Evolutionary conservation across 2,797 vertebrate genomes (phyloP).

Genomic region (Champsocephalus esox): DNA sequence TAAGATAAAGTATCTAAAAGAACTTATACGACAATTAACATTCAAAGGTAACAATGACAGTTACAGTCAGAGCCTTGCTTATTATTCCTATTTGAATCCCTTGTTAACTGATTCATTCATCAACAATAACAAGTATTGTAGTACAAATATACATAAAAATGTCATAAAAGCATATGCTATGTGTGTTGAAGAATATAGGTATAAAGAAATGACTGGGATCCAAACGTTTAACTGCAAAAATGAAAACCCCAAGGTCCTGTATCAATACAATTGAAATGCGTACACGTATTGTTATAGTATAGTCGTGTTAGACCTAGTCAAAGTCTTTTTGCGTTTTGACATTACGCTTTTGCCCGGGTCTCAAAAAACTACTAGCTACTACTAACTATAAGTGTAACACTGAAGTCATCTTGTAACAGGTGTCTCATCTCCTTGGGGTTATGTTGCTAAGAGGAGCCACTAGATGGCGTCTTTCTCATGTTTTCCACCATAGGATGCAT

Average conservation of each 20-base stretch:
- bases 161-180: neutral
- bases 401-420: neutral
- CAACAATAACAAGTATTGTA: neutral
- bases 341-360: too few species aligned
- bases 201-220: neutral
- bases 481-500: neutral
- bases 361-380: too few species aligned
- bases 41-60: neutral
- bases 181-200: neutral
- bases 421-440: neutral
- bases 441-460: slow-evolving; percentile 23
- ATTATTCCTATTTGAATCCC: neutral
- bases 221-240: neutral
- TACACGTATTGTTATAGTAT: too few species aligned
- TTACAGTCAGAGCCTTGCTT: neutral
- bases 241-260: too few species aligned
- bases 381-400: neutral
- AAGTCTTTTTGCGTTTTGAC: too few species aligned
- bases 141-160: neutral
- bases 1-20: neutral
- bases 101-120: neutral
- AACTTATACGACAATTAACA: neutral
- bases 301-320: too few species aligned
- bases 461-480: slow-evolving; percentile 46
- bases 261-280: too few species aligned